Evolutionary conservation across 1,140 invertebrate species (phyloP).

Genomic region (Drosophila nasuta): DNA sequence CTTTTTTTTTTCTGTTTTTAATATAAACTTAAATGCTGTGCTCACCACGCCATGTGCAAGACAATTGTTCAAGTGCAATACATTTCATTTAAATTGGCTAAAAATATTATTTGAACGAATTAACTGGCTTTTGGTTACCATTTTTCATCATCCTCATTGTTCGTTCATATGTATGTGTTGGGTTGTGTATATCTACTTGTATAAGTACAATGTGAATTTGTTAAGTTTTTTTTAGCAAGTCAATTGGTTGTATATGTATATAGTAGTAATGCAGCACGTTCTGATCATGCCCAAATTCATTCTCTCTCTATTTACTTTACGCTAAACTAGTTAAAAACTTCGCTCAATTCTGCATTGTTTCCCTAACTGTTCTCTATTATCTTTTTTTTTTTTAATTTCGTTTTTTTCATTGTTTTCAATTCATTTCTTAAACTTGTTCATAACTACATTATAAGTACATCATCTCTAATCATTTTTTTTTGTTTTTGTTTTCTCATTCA

Average conservation of each 20-base stretch:
- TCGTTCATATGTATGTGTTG: constrained; percentile 5
- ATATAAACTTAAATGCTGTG: constrained; percentile 52
- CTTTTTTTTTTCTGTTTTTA: neutral
- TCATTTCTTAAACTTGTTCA: constrained; percentile 15
- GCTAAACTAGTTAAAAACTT: constrained; percentile 43
- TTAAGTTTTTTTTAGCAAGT: constrained; percentile 7
- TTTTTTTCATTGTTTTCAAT: constrained; percentile 5
- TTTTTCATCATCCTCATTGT: neutral
- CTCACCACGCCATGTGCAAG: constrained; percentile 26
- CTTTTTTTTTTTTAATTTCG: constrained; percentile 9
- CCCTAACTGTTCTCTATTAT: constrained; percentile 32
- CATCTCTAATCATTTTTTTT: constrained; percentile 3
- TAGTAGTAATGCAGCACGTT: constrained; percentile 26
- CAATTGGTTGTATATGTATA: constrained; percentile 22
- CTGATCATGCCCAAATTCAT: constrained; percentile 24
- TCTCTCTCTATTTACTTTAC: constrained; percentile 35
- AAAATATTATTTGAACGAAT: constrained; percentile 36
- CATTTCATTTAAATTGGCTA: constrained; percentile 47
- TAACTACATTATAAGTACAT: constrained; percentile 39
- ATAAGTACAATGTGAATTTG: constrained; percentile 44
- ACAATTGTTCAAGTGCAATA: constrained; percentile 43
- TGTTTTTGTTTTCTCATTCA: constrained; percentile 28
- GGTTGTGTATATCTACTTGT: constrained; percentile 14
- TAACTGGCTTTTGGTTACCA: neutral
- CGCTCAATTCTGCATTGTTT: constrained; percentile 29